These are phyloP conservation scores for Porites evermanni DNA, from an alignment of 92 coral and sea anemone genomes.

Conservation along the genomic window DNA sequence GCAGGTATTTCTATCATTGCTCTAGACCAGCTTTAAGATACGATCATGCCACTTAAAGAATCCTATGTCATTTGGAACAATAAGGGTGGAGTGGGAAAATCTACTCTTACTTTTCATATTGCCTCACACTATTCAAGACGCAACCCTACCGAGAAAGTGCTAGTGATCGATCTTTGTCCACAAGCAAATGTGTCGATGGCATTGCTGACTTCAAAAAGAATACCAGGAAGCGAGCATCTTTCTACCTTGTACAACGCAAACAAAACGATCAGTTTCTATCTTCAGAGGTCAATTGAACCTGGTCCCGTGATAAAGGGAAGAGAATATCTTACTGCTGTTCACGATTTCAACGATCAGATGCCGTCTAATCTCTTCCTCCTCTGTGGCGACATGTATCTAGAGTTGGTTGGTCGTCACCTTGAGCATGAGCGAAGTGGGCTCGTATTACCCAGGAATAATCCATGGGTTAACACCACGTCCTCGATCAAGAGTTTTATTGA, in stretches of 20 bases:
- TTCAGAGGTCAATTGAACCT: not conserved
- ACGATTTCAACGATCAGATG: constrained; percentile 1
- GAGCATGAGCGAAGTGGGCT: not conserved
- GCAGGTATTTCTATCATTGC: too few species aligned
- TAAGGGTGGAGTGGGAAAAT: constrained; percentile 51
- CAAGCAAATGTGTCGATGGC: constrained; percentile 39
- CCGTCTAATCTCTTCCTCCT: constrained; percentile 9
- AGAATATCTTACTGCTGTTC: not conserved
- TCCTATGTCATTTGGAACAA: constrained; percentile 44
- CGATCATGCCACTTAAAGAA: constrained; percentile 18
- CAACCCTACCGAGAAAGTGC: not conserved
- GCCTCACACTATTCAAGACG: constrained; percentile 29
- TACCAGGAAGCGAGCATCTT: not conserved
- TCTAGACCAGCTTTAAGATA: not conserved
- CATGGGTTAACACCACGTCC: constrained; percentile 5
- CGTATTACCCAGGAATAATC: not conserved
- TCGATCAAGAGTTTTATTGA: constrained; percentile 16
- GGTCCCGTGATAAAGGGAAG: not conserved
- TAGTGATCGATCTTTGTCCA: constrained; percentile 25
- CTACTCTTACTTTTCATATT: constrained; percentile 33
- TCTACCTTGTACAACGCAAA: not conserved
- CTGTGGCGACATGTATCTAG: constrained; percentile 39
- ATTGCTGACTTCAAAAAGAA: not conserved
- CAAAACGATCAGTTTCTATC: constrained; percentile 27
- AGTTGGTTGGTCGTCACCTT: constrained; percentile 23